Conservation (phyloP, 2,888 invertebrate species). For the Fragum whitleyi region DNA sequence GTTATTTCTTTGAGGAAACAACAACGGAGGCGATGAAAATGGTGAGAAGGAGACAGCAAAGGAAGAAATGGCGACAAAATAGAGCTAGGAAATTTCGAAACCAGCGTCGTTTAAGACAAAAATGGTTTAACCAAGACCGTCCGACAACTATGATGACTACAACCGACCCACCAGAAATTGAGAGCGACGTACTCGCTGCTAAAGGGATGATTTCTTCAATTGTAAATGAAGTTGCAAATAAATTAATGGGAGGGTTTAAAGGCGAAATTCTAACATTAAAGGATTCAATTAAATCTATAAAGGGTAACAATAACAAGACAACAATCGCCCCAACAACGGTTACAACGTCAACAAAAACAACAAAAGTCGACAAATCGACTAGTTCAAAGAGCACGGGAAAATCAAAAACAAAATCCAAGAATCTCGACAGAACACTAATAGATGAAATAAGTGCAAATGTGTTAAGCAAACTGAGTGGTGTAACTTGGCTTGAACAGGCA, state of each 20-base stretch:
- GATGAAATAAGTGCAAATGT: slow-evolving; percentile 18
- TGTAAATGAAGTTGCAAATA: slow-evolving; percentile 3
- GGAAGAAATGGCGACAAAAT: neutral
- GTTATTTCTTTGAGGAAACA: neutral
- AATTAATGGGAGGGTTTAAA: neutral
- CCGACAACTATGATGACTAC: neutral
- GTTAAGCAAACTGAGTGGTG: neutral
- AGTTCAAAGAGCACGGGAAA: neutral
- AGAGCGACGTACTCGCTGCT: neutral
- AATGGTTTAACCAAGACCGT: neutral
- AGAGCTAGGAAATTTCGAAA: neutral
- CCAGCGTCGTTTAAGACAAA: slow-evolving; percentile 7
- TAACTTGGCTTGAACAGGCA: slow-evolving; percentile 11
- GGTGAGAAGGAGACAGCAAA: neutral
- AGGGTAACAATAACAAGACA: neutral
- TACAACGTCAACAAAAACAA: neutral
- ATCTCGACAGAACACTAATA: neutral
- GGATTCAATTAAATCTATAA: neutral
- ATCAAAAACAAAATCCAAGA: neutral
- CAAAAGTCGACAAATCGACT: neutral
- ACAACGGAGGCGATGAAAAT: neutral
- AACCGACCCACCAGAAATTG: slow-evolving; percentile 3
- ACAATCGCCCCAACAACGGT: neutral
- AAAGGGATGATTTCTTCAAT: slow-evolving; percentile 8
- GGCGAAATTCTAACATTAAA: neutral